phyloP scores from a whole-genome alignment of 2,888 invertebrate species.

The Melipona bicolor region DNA sequence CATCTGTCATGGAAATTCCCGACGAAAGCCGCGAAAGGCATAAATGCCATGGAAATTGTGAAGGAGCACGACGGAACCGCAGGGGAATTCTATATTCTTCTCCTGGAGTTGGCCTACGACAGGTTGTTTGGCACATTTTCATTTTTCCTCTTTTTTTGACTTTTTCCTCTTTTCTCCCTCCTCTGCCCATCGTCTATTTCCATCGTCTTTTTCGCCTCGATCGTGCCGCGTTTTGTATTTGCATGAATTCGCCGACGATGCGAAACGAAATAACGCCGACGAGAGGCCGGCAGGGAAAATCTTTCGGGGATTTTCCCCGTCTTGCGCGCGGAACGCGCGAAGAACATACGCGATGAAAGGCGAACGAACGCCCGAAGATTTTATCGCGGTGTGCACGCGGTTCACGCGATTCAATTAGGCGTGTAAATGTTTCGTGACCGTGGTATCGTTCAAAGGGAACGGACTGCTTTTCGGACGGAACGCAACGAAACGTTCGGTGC shows the following conservation, averaged over 20 bases:
- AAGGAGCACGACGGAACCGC: slow-evolving; percentile 69
- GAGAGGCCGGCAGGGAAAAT: neutral
- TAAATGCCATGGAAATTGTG: slow-evolving; percentile 73
- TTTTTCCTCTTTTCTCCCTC: neutral
- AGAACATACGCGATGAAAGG: neutral
- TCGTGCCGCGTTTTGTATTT: slow-evolving; percentile 30
- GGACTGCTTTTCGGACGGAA: neutral
- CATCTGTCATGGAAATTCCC: slow-evolving; percentile 76
- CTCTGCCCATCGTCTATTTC: neutral
- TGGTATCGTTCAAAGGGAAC: slow-evolving; percentile 18
- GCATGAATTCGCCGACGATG: slow-evolving; percentile 45
- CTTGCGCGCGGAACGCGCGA: neutral
- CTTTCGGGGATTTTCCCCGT: neutral
- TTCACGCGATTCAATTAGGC: slow-evolving; percentile 27
- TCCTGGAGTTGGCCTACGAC: slow-evolving; percentile 77
- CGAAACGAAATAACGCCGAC: neutral
- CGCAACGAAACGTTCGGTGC: slow-evolving; percentile 21
- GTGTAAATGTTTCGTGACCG: slow-evolving; percentile 11
- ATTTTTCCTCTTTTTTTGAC: no score
- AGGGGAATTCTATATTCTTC: slow-evolving; percentile 76
- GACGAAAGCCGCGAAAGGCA: slow-evolving; percentile 67
- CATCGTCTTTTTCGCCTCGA: neutral
- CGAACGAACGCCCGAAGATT: neutral
- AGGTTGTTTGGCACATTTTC: slow-evolving; percentile 68
- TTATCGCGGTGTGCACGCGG: neutral